These are phyloP conservation scores for Nothocercus julius DNA, from an alignment of 2,113 vertebrate genomes.

Conservation along the genomic window DNA sequence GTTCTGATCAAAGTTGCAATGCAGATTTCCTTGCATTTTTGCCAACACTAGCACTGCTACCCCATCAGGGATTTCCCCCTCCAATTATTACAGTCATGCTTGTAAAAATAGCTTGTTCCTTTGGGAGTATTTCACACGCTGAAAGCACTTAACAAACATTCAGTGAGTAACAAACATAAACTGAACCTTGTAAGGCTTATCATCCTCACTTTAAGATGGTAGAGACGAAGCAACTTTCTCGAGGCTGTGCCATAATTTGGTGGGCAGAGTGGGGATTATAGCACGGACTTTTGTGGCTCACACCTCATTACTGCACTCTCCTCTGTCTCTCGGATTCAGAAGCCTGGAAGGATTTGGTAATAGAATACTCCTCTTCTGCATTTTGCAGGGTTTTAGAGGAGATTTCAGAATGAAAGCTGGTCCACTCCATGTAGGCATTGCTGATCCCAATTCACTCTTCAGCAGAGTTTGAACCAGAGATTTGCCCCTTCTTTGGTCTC, in stretches of 20 bases:
- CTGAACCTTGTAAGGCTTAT: constrained; percentile 41
- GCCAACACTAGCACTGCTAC: background rate
- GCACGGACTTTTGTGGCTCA: background rate
- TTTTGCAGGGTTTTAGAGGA: background rate
- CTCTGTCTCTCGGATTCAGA: constrained; percentile 17
- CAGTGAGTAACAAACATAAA: constrained; percentile 31
- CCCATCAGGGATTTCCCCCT: background rate
- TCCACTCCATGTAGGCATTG: background rate
- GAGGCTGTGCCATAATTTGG: constrained; percentile 63
- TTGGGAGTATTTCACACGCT: background rate
- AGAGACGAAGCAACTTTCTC: constrained; percentile 52
- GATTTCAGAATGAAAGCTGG: constrained; percentile 35
- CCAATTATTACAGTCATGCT: background rate
- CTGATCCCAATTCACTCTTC: background rate
- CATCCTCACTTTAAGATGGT: constrained; percentile 39
- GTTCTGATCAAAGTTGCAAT: background rate
- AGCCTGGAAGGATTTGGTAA: background rate
- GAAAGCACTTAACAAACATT: constrained; percentile 26
- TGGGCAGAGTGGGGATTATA: constrained; percentile 37
- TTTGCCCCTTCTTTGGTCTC: accelerated
- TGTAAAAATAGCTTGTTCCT: constrained; percentile 11
- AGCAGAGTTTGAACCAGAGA: background rate
- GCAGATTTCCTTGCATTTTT: background rate
- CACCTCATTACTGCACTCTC: constrained; percentile 41
- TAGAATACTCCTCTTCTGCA: background rate